These are phyloP conservation scores for Rhabditoides inermis DNA, from an alignment of 2,888 invertebrate genomes.

Conservation along the genomic window DNA sequence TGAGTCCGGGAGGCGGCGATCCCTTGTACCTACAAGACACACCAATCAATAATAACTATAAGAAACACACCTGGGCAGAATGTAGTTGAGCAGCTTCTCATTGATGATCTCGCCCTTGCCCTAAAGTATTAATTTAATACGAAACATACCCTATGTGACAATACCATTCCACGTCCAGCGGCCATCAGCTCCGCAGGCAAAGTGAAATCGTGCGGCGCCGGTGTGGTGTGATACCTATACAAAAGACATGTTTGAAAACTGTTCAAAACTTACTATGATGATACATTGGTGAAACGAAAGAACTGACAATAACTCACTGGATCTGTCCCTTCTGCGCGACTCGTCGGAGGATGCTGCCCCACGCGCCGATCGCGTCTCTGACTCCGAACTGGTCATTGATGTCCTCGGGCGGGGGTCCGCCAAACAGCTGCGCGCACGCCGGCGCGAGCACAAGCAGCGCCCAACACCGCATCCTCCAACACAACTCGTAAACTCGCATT, in stretches of 20 bases:
- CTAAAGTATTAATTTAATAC: conserved; percentile 14
- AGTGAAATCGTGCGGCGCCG: background rate
- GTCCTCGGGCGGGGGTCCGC: conserved; percentile 9
- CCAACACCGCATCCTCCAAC: too few relatives aligned
- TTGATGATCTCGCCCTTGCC: conserved; percentile 35
- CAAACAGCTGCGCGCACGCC: too few relatives aligned
- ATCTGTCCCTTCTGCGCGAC: conserved; percentile 21
- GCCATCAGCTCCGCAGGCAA: too few relatives aligned
- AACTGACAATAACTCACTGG: background rate
- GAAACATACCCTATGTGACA: too few relatives aligned
- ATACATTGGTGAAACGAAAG: background rate
- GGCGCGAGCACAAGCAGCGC: too few relatives aligned
- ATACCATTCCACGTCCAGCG: too few relatives aligned
- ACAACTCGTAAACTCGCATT: too few relatives aligned
- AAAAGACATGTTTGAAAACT: background rate
- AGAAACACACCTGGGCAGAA: conserved; percentile 24
- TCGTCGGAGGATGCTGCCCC: conserved; percentile 27
- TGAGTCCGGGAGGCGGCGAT: too few relatives aligned
- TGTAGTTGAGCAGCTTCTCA: conserved; percentile 23
- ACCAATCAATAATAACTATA: background rate
- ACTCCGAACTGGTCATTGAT: conserved; percentile 27
- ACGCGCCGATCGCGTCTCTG: conserved; percentile 25
- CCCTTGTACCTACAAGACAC: conserved; percentile 14
- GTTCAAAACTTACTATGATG: background rate
- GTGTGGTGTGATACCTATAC: background rate